phyloP scores from a whole-genome alignment of 1,140 invertebrate species.

The Caenorhabditis remanei region DNA sequence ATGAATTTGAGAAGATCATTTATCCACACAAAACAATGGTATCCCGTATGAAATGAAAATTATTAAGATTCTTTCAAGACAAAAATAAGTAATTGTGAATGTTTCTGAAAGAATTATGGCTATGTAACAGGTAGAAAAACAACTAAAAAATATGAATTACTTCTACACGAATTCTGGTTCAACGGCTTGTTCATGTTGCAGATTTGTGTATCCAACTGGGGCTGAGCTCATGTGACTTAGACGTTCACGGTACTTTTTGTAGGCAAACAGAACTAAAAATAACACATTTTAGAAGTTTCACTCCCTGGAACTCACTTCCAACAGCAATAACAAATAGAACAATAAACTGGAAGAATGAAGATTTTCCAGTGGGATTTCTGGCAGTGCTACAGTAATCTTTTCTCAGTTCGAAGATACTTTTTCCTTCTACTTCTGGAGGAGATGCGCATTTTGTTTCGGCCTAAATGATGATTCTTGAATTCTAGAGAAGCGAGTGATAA shows the following conservation, averaged over 20 bases:
- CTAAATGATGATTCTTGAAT: constrained; percentile 19
- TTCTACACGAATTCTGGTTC: constrained; percentile 37
- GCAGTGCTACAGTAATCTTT: constrained; percentile 56
- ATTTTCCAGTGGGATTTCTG: background rate
- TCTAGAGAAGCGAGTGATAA: background rate
- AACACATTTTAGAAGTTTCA: background rate
- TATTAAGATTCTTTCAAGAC: background rate
- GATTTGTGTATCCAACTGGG: constrained; percentile 20
- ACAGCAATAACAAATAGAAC: constrained; percentile 62
- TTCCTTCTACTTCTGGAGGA: constrained; percentile 48
- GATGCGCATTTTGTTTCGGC: constrained; percentile 64
- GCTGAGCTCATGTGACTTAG: background rate
- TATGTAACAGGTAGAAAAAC: background rate
- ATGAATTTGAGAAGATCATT: background rate
- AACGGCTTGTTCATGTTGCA: constrained; percentile 37
- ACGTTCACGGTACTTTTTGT: constrained; percentile 44
- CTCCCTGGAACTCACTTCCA: background rate
- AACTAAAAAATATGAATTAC: background rate
- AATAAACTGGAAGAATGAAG: constrained; percentile 64
- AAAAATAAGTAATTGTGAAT: background rate
- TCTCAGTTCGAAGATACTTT: constrained; percentile 61
- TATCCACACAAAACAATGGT: constrained; percentile 45
- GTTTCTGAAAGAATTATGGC: background rate
- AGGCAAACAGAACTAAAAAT: background rate
- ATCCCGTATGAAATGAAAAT: constrained; percentile 31